Percentiles rank a stretch among this genome's conserved stretches.
Conservation (phyloP, 2,797 vertebrate genomes). For the Pseudomugil tenellus region DNA sequence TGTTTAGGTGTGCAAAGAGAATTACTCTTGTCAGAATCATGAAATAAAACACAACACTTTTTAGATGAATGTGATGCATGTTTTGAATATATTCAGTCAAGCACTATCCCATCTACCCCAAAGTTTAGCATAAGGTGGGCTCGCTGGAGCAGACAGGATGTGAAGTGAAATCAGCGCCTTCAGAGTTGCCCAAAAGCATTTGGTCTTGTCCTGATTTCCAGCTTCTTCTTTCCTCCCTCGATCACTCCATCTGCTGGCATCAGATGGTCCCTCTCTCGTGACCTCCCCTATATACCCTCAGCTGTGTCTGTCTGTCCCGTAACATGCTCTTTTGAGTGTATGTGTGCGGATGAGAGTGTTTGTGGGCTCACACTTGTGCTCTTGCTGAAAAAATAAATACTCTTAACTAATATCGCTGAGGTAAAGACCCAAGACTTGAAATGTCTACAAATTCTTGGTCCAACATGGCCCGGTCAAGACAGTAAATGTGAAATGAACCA, state of each 20-base stretch:
- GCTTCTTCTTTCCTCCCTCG: conserved; percentile 59
- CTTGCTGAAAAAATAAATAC: conserved; percentile 25
- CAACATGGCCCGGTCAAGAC: neutral
- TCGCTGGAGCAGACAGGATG: conserved; percentile 68
- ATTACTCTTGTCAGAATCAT: neutral
- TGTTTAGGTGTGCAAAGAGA: neutral
- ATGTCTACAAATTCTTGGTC: neutral
- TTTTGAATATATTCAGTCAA: conserved; percentile 15
- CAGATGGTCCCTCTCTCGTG: conserved; percentile 78
- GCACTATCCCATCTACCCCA: conserved; percentile 20
- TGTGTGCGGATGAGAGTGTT: conserved; percentile 2
- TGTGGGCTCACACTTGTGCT: conserved; percentile 23
- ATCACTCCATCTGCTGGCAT: conserved; percentile 83
- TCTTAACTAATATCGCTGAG: conserved; percentile 12
- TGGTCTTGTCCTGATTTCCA: conserved; percentile 73
- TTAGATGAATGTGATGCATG: neutral
- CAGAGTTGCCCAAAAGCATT: conserved; percentile 73
- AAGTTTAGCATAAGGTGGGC: conserved; percentile 52
- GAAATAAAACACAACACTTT: neutral
- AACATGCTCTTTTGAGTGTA: neutral
- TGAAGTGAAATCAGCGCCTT: conserved; percentile 72
- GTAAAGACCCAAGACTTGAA: neutral
- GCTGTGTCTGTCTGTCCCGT: conserved; percentile 38
- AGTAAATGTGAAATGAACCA: neutral
- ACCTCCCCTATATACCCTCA: conserved; percentile 70